These are phyloP conservation scores for Eolophus roseicapilla DNA, from an alignment of 2,113 vertebrate species.

Conservation along the genomic window DNA sequence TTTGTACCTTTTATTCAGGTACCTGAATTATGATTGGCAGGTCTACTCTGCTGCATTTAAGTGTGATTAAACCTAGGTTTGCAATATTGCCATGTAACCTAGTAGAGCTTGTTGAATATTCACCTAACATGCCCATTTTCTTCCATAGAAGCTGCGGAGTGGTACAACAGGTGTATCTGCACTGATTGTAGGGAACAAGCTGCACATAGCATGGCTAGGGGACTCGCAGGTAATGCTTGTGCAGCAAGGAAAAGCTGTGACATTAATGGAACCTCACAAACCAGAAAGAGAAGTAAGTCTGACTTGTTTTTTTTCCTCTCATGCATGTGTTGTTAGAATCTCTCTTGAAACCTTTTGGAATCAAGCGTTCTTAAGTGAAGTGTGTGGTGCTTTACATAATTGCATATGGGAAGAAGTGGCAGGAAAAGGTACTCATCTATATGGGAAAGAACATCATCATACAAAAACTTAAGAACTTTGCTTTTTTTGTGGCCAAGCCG, in stretches of 20 bases:
- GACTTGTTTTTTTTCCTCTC: background rate
- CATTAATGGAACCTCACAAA: slow-evolving; percentile 93
- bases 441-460: background rate
- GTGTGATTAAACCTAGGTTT: background rate
- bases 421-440: background rate
- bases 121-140: background rate
- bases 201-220: slow-evolving; percentile 91
- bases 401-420: background rate
- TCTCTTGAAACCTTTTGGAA: background rate
- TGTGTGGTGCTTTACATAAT: background rate
- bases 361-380: background rate
- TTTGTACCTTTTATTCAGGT: background rate
- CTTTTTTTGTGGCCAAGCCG: background rate
- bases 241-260: slow-evolving; percentile 78
- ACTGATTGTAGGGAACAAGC: slow-evolving; percentile 75
- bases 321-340: background rate
- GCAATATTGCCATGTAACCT: background rate
- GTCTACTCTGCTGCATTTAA: background rate
- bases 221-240: slow-evolving; percentile 93
- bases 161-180: slow-evolving; percentile 88
- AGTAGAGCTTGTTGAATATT: background rate
- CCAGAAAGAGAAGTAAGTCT: slow-evolving; percentile 89
- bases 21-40: background rate
- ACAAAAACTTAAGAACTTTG: background rate
- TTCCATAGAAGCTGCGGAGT: slow-evolving; percentile 85